Conservation (phyloP, 2,888 invertebrate species). For the Abrostola triplasia region DNA sequence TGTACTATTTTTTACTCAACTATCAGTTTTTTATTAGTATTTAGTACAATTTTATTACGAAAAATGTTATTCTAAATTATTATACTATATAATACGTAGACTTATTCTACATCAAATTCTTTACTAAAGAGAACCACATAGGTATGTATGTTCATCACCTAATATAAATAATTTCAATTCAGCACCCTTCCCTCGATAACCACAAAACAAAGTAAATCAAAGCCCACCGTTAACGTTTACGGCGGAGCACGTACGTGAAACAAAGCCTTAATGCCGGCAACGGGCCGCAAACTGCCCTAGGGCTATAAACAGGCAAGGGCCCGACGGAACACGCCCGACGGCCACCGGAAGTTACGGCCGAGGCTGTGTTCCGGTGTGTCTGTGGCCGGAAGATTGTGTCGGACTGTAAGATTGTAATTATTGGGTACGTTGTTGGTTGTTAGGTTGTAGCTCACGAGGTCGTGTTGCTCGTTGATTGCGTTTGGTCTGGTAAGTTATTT, state of each 20-base stretch:
- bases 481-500: background rate
- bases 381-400: slow-evolving; percentile 15
- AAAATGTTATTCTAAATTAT: no score
- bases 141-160: no score
- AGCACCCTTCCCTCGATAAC: no score
- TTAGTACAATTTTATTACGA: no score
- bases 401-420: background rate
- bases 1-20: no score
- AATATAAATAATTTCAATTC: no score
- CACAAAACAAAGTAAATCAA: slow-evolving; percentile 18
- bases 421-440: background rate
- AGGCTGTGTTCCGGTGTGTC: slow-evolving; percentile 10
- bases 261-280: slow-evolving; percentile 33
- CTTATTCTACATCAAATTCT: no score
- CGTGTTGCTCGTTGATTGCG: background rate
- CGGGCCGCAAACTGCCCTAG: slow-evolving; percentile 74
- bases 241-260: slow-evolving; percentile 26
- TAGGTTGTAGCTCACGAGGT: background rate
- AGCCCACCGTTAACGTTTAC: slow-evolving; percentile 7
- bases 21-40: no score
- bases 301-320: slow-evolving; percentile 66
- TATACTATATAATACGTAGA: no score
- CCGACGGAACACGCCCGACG: slow-evolving; percentile 57
- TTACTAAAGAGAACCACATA: no score
- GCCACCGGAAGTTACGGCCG: slow-evolving; percentile 18